Evolutionary conservation across 1,140 invertebrate species (phyloP).

Genomic region (Archivesica marissinica): DNA sequence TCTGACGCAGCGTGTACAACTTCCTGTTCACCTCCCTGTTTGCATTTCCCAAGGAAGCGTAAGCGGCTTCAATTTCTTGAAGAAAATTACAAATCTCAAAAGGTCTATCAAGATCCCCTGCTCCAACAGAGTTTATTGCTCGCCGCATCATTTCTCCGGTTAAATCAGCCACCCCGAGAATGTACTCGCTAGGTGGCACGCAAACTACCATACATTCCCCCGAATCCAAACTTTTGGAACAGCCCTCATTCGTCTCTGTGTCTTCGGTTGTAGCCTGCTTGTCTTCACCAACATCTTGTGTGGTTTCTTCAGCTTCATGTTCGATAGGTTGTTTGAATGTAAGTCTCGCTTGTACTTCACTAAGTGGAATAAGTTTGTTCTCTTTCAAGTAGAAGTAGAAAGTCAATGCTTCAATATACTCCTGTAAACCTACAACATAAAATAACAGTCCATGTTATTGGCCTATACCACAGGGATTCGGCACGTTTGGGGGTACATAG

Average conservation of each 20-base stretch:
- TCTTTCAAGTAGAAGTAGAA: conserved; percentile 89
- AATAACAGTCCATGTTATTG: too few relatives aligned
- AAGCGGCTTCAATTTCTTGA: conserved; percentile 89
- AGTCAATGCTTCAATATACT: conserved; percentile 93
- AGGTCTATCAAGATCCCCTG: conserved; percentile 91
- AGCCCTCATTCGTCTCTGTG: background rate
- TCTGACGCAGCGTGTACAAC: conserved; percentile 88
- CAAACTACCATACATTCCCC: conserved; percentile 69
- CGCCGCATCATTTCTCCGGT: conserved; percentile 96
- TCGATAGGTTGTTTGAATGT: conserved; percentile 52
- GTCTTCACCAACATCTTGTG: background rate
- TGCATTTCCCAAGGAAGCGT: conserved; percentile 85
- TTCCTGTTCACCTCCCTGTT: conserved; percentile 90
- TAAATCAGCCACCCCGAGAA: conserved; percentile 94
- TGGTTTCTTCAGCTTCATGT: background rate
- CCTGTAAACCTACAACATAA: conserved; percentile 91
- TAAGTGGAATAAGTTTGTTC: conserved; percentile 83
- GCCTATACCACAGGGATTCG: too few relatives aligned
- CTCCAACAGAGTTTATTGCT: conserved; percentile 92
- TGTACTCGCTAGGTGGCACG: conserved; percentile 89
- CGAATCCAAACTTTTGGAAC: background rate
- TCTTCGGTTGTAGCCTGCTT: background rate
- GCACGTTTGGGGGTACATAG: too few relatives aligned
- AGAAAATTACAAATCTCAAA: conserved; percentile 90
- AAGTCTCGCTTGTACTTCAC: conserved; percentile 84